A percentile compares a stretch with the other conserved stretches of the same genome.
Conservation (phyloP, 2,113 vertebrate species). For the Chaetura pelagica region DNA sequence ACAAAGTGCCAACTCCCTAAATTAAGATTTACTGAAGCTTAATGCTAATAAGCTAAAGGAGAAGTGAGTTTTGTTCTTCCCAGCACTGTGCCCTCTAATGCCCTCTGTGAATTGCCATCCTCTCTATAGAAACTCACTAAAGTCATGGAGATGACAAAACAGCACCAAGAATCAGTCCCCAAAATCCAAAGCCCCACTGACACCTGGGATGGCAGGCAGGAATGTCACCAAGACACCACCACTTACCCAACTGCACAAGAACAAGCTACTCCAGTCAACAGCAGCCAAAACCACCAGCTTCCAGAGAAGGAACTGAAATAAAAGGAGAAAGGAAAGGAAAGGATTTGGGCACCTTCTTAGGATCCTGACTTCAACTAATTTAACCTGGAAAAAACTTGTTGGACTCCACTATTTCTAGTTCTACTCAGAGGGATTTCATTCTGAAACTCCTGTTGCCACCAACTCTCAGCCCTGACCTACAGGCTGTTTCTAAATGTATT, state of each 20-base stretch:
- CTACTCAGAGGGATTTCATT: neutral
- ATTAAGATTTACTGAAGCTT: neutral
- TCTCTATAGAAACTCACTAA: neutral
- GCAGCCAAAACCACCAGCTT: slow-evolving; percentile 87
- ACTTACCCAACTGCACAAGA: slow-evolving; percentile 90
- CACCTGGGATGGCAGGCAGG: neutral
- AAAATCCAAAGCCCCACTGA: neutral
- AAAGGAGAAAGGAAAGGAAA: neutral
- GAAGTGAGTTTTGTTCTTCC: neutral
- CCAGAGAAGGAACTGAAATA: slow-evolving; percentile 79
- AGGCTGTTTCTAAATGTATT: neutral
- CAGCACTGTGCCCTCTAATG: neutral
- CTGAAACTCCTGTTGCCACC: neutral
- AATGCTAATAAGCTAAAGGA: too few species aligned
- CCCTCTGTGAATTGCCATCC: neutral
- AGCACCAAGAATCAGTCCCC: neutral
- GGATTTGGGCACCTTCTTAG: neutral
- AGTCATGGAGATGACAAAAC: neutral
- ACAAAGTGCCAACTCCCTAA: neutral
- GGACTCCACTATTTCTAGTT: neutral
- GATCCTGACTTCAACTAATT: neutral
- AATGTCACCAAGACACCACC: neutral
- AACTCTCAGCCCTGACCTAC: neutral
- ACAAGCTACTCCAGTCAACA: slow-evolving; percentile 84
- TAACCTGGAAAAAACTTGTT: neutral